Conservation (phyloP, 2,113 vertebrate genomes). For the Takifugu flavidus region DNA sequence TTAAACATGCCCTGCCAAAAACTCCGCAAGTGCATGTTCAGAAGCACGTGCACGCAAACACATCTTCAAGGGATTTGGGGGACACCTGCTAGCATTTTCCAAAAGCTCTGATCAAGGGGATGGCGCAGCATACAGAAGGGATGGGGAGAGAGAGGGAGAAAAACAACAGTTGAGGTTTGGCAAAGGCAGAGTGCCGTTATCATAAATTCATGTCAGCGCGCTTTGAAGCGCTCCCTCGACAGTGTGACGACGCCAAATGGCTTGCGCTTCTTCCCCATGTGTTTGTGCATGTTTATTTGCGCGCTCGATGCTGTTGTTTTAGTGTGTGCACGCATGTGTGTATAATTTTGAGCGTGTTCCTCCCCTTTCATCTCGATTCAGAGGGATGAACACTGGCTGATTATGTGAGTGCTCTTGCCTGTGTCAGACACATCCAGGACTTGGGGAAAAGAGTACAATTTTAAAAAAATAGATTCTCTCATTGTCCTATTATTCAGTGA, state of each 20-base stretch:
- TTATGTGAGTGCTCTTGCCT: slow-evolving; percentile 61
- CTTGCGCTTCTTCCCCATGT: slow-evolving; percentile 62
- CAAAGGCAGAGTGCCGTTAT: slow-evolving; percentile 71
- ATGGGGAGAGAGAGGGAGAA: slow-evolving; percentile 57
- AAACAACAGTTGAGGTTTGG: slow-evolving; percentile 77
- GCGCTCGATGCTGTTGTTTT: slow-evolving; percentile 46
- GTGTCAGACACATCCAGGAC: slow-evolving; percentile 64
- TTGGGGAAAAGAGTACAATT: slow-evolving; percentile 35
- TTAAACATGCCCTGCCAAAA: slow-evolving; percentile 23
- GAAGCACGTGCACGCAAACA: slow-evolving; percentile 27
- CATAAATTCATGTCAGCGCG: slow-evolving; percentile 80
- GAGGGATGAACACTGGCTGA: slow-evolving; percentile 65
- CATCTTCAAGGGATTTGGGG: slow-evolving; percentile 51
- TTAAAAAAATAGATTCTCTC: neutral
- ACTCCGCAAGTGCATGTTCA: slow-evolving; percentile 22
- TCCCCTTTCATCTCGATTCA: slow-evolving; percentile 72
- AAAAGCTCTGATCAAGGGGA: slow-evolving; percentile 72
- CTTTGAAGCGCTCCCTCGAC: slow-evolving; percentile 80
- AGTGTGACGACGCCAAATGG: slow-evolving; percentile 69
- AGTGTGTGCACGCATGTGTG: slow-evolving; percentile 33
- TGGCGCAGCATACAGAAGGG: slow-evolving; percentile 61
- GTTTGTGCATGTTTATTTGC: slow-evolving; percentile 66
- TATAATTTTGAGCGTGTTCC: slow-evolving; percentile 44
- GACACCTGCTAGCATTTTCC: slow-evolving; percentile 71
- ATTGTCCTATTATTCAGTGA: slow-evolving; percentile 33